These are phyloP conservation scores for Crotalus helleri DNA, from an alignment of 2,113 vertebrate species.

Conservation along the genomic window DNA sequence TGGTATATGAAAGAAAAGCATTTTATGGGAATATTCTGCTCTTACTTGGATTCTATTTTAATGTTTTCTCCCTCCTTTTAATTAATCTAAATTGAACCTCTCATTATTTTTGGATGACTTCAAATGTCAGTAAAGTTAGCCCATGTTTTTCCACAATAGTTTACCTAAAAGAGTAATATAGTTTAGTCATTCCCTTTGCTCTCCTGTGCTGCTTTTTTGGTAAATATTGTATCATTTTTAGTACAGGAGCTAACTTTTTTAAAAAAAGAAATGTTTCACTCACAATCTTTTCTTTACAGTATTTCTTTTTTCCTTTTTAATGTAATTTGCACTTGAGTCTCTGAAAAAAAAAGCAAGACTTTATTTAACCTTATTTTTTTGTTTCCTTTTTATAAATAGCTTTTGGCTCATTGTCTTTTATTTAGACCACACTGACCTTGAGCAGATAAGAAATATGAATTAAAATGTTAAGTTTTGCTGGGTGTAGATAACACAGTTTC, in stretches of 20 bases:
- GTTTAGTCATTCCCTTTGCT: not conserved
- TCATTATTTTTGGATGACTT: not conserved
- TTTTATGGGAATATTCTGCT: not conserved
- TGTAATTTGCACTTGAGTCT: conserved; percentile 10
- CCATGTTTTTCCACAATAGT: not conserved
- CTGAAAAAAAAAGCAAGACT: conserved; percentile 11
- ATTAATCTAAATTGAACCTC: not conserved
- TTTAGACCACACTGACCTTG: conserved; percentile 35
- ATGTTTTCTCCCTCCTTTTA: not conserved
- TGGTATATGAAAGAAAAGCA: not conserved
- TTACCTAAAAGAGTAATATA: not conserved
- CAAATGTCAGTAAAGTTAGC: not conserved
- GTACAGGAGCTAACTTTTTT: not conserved
- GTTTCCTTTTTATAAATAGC: conserved; percentile 24
- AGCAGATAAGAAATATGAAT: conserved; percentile 52
- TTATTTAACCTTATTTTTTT: not conserved
- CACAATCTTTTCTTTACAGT: not conserved
- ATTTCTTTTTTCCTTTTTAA: conserved; percentile 15
- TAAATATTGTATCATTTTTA: conserved; percentile 7
- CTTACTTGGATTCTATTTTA: not conserved
- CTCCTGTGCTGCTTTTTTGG: not conserved
- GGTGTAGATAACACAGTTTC: conserved; percentile 35
- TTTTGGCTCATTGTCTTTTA: conserved; percentile 33
- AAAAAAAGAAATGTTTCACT: not conserved
- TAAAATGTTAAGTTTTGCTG: conserved; percentile 47